Evolutionary conservation across 2,888 invertebrate genomes (phyloP).

Genomic region (Rapana venosa): DNA sequence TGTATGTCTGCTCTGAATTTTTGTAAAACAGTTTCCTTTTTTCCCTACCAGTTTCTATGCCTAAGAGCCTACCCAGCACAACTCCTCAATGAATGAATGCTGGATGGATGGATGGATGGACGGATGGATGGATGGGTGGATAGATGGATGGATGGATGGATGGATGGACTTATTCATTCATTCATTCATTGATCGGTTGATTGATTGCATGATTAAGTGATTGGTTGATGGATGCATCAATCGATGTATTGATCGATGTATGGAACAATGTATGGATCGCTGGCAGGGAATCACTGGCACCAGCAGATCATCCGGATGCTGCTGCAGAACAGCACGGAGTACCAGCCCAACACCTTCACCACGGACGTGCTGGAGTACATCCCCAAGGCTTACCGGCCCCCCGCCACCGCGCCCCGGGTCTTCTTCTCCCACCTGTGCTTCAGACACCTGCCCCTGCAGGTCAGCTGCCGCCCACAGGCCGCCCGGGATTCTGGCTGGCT

Average conservation of each 20-base stretch:
- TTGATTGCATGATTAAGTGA: no score
- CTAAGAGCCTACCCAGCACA: no score
- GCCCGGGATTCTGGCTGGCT: no score
- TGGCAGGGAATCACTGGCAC: slow-evolving; percentile 39
- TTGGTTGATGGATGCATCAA: neutral
- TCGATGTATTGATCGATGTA: neutral
- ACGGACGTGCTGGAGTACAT: slow-evolving; percentile 43
- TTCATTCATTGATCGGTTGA: neutral
- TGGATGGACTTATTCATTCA: neutral
- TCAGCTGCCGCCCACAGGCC: neutral
- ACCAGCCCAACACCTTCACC: slow-evolving; percentile 43
- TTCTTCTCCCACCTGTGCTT: slow-evolving; percentile 44
- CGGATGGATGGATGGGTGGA: no score
- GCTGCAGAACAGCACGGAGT: slow-evolving; percentile 38
- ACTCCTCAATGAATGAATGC: neutral
- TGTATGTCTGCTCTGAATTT: no score
- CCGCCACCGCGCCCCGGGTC: slow-evolving; percentile 29
- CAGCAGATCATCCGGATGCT: slow-evolving; percentile 41
- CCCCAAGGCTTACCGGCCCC: slow-evolving; percentile 39
- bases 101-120: no score
- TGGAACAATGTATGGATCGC: no score
- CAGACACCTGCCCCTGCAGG: slow-evolving; percentile 40
- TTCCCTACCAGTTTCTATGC: no score
- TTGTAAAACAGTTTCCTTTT: no score
- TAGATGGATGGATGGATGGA: no score